These are phyloP conservation scores for Formica exsecta DNA, from an alignment of 1,140 invertebrate genomes.

Conservation along the genomic window DNA sequence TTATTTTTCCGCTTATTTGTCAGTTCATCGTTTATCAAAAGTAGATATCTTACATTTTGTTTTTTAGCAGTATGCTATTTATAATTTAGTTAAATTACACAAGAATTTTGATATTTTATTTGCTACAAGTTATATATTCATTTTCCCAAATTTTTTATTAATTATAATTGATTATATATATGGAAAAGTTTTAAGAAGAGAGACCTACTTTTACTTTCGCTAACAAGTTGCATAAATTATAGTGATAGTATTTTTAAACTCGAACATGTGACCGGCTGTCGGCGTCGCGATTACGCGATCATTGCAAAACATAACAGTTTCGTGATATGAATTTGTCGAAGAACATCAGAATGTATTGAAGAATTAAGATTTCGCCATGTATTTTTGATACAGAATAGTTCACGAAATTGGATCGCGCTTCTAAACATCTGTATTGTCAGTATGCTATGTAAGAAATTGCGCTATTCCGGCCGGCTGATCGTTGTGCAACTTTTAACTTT, in stretches of 20 bases:
- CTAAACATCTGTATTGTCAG: slow-evolving; percentile 55
- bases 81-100: neutral
- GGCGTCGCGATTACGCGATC: neutral
- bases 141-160: slow-evolving; percentile 5
- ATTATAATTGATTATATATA: neutral
- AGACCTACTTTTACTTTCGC: slow-evolving; percentile 54
- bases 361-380: slow-evolving; percentile 39
- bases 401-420: slow-evolving; percentile 62
- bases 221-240: slow-evolving; percentile 19
- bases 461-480: slow-evolving; percentile 76
- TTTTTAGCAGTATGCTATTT: neutral
- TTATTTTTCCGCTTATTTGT: slow-evolving; percentile 29
- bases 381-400: slow-evolving; percentile 10
- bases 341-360: neutral
- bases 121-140: neutral
- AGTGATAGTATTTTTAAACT: slow-evolving; percentile 43
- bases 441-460: slow-evolving; percentile 74
- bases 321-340: slow-evolving; percentile 60
- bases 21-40: neutral
- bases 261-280: slow-evolving; percentile 1
- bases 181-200: neutral
- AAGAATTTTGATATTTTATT: neutral
- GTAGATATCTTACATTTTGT: neutral
- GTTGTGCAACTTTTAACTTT: slow-evolving; percentile 81
- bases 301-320: slow-evolving; percentile 45